A percentile compares a stretch with the other conserved stretches of the same genome.
Conservation (phyloP, 2,888 invertebrate species). For the Pandemis heparana region DNA sequence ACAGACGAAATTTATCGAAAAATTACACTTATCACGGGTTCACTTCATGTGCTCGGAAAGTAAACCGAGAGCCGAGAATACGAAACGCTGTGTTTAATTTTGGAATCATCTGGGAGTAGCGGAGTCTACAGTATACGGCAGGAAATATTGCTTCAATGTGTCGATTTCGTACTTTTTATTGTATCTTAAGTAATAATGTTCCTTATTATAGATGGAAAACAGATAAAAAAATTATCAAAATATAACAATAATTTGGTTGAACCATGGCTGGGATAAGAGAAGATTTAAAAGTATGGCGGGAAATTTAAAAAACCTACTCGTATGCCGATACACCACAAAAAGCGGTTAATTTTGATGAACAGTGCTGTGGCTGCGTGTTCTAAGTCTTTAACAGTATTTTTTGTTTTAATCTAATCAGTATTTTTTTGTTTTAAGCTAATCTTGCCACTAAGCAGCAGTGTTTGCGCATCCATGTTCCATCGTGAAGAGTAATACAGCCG, state of each 20-base stretch:
- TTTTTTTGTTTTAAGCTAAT: too few relatives aligned
- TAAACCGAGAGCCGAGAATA: constrained; percentile 64
- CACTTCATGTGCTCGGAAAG: constrained; percentile 70
- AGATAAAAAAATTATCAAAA: background rate
- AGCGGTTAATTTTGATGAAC: too few relatives aligned
- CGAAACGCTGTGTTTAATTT: constrained; percentile 81
- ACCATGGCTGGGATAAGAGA: background rate
- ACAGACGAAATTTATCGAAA: constrained; percentile 49
- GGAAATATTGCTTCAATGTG: constrained; percentile 63
- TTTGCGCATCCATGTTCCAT: too few relatives aligned
- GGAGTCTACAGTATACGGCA: constrained; percentile 53
- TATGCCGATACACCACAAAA: background rate
- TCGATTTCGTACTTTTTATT: constrained; percentile 49
- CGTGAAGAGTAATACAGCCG: too few relatives aligned
- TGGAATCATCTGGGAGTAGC: constrained; percentile 79
- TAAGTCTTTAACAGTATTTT: too few relatives aligned
- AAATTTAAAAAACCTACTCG: constrained; percentile 18
- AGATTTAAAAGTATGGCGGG: constrained; percentile 1
- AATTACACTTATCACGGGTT: constrained; percentile 57
- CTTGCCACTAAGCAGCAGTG: too few relatives aligned
- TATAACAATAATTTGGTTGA: background rate
- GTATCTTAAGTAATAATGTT: background rate
- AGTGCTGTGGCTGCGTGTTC: too few relatives aligned
- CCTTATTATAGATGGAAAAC: too few relatives aligned
- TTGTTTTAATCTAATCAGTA: too few relatives aligned